Evolutionary conservation across 2,797 vertebrate species (phyloP).

Genomic region (Acanthurus leucopareius): DNA sequence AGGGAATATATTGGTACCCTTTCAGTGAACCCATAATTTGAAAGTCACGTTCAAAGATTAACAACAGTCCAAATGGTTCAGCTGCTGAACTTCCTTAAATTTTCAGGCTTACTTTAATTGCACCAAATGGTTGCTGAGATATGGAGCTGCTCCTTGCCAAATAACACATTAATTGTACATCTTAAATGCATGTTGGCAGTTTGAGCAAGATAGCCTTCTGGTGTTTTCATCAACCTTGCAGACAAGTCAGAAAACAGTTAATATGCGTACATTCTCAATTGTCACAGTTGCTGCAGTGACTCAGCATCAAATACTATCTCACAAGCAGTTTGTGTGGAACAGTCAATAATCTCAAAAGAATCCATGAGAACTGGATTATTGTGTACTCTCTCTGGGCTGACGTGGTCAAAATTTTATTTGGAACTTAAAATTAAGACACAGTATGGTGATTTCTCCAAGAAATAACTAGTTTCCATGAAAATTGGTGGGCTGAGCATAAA

Average conservation of each 20-base stretch:
- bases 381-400: no score
- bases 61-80: not conserved
- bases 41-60: not conserved
- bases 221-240: not conserved
- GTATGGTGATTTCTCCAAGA: no score
- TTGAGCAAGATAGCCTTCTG: not conserved
- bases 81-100: not conserved
- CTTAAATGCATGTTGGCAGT: not conserved
- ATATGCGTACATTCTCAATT: not conserved
- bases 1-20: not conserved
- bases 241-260: not conserved
- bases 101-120: not conserved
- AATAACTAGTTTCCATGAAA: no score
- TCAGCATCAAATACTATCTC: constrained; percentile 15
- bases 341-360: no score
- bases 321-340: no score
- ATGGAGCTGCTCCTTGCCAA: not conserved
- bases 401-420: no score
- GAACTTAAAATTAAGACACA: no score
- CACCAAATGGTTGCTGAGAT: not conserved
- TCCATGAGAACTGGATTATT: no score
- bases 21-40: not conserved
- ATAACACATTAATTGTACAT: not conserved
- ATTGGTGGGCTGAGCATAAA: no score
- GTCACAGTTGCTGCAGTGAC: constrained; percentile 1